These are phyloP conservation scores for Diogma glabrata DNA, from an alignment of 2,888 invertebrate species.

Conservation along the genomic window DNA sequence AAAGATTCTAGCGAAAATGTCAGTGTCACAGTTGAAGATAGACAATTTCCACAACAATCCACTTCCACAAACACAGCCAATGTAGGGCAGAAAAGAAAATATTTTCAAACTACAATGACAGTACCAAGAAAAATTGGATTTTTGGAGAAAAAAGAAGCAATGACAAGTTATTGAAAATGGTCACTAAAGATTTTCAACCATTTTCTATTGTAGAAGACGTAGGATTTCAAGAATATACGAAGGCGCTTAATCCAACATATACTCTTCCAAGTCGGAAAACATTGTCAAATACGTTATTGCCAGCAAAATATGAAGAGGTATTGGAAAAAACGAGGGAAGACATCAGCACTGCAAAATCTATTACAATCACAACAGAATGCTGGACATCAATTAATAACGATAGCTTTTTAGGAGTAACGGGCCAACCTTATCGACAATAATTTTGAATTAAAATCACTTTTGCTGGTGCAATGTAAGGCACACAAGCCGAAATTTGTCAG, in stretches of 20 bases:
- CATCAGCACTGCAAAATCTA: too few species aligned
- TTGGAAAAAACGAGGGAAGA: conserved; percentile 18
- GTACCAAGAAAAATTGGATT: too few species aligned
- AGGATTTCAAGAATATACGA: conserved; percentile 19
- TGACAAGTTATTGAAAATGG: conserved; percentile 20
- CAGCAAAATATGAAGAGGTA: conserved; percentile 15
- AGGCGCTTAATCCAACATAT: conserved; percentile 18
- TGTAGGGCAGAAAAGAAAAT: too few species aligned
- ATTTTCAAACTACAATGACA: too few species aligned
- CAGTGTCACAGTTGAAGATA: too few species aligned
- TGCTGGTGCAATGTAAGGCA: conserved; percentile 18
- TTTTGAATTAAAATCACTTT: conserved; percentile 22
- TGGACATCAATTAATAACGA: conserved; percentile 25
- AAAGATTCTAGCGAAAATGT: too few species aligned
- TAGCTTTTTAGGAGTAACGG: conserved; percentile 22
- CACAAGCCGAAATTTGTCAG: conserved; percentile 22
- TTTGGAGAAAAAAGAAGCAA: too few species aligned
- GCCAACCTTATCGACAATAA: conserved; percentile 21
- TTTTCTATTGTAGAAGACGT: conserved; percentile 20
- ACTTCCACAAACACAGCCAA: too few species aligned
- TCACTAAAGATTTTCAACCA: conserved; percentile 19
- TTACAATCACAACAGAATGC: conserved; percentile 24
- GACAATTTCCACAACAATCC: too few species aligned
- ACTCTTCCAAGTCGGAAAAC: conserved; percentile 16
- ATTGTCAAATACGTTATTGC: conserved; percentile 8